phyloP scores from a whole-genome alignment of 2,113 vertebrate genomes.

The Stigmatopora argus region DNA sequence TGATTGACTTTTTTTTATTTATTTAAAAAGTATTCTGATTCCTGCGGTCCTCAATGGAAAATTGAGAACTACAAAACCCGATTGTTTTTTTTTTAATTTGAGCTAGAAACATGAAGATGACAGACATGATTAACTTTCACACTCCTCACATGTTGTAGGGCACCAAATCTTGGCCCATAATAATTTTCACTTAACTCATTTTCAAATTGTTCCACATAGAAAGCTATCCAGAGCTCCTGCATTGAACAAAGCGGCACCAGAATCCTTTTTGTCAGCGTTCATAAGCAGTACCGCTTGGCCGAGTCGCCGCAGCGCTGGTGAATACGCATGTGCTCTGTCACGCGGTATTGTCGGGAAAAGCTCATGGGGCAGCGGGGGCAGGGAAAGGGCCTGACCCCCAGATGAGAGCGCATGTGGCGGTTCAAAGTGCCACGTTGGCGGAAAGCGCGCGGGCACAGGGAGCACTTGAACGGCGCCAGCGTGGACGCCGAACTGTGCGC shows the following conservation, averaged over 20 bases:
- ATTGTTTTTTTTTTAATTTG: no score
- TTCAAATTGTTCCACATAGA: no score
- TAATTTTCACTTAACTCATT: no score
- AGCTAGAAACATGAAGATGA: no score
- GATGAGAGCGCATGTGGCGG: slow-evolving; percentile 67
- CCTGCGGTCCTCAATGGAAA: no score
- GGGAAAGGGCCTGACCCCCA: slow-evolving; percentile 67
- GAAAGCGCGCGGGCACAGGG: slow-evolving; percentile 63
- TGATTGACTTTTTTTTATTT: no score
- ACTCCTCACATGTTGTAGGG: no score
- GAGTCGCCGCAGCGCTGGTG: slow-evolving; percentile 56
- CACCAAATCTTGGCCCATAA: not conserved
- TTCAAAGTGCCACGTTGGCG: slow-evolving; percentile 71
- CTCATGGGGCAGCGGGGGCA: slow-evolving; percentile 70
- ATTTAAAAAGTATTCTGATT: no score
- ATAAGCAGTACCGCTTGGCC: slow-evolving; percentile 20
- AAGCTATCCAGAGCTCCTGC: not conserved
- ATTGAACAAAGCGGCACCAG: not conserved
- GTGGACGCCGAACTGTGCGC: no score
- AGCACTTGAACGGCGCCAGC: slow-evolving; percentile 57
- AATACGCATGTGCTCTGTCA: slow-evolving; percentile 71
- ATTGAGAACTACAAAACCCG: no score
- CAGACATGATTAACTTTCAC: no score
- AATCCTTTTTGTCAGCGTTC: slow-evolving; percentile 2
- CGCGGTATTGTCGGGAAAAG: slow-evolving; percentile 74